Conservation (phyloP, 2,113 vertebrate species). For the Urocynchramus pylzowi region DNA sequence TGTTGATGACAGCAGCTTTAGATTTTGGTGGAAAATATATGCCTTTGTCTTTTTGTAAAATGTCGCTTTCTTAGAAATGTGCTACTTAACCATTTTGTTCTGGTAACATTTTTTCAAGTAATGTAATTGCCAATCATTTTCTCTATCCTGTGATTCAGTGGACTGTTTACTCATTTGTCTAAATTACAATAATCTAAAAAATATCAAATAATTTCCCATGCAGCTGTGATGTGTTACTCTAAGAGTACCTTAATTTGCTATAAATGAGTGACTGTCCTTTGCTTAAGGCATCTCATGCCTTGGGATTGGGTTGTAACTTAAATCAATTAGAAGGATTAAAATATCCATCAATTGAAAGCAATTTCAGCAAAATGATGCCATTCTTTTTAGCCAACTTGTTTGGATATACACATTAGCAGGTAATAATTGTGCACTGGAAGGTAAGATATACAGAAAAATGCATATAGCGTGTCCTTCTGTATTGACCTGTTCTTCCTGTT, state of each 20-base stretch:
- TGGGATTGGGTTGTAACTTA: neutral
- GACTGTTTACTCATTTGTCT: neutral
- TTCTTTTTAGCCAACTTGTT: neutral
- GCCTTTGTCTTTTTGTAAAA: slow-evolving; percentile 52
- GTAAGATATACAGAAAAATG: neutral
- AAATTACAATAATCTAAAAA: slow-evolving; percentile 1
- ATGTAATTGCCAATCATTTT: neutral
- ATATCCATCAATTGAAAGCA: neutral
- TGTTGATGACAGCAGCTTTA: slow-evolving; percentile 66
- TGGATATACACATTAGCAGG: neutral
- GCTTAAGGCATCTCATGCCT: neutral
- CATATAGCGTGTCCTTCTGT: neutral
- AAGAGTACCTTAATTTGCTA: neutral
- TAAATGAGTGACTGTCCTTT: neutral
- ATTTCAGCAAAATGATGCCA: neutral
- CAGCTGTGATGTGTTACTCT: slow-evolving; percentile 1
- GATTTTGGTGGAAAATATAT: slow-evolving; percentile 64
- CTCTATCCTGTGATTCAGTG: neutral
- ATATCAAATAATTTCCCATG: neutral
- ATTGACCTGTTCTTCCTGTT: neutral
- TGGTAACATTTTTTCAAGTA: neutral
- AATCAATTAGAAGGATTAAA: slow-evolving; percentile 15
- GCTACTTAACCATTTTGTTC: slow-evolving; percentile 42
- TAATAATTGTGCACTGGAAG: neutral
- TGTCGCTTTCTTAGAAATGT: slow-evolving; percentile 29